Evolutionary conservation across 2,797 vertebrate genomes (phyloP).

Genomic region (Cyprinodon diabolis): DNA sequence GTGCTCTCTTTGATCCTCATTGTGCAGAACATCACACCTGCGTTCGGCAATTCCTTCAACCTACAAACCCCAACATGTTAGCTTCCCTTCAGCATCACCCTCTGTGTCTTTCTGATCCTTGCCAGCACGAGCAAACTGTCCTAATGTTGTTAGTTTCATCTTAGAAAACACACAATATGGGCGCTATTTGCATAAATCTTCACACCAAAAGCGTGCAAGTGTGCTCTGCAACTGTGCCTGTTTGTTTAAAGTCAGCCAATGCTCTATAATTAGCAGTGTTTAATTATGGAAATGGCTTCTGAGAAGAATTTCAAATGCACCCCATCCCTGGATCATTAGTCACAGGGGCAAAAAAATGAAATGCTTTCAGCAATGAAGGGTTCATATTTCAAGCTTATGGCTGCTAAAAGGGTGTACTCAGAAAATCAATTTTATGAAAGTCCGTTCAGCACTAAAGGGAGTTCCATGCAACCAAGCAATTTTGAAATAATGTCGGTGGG

Average conservation of each 20-base stretch:
- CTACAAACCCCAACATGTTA: constrained; percentile 70
- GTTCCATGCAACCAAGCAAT: constrained; percentile 96
- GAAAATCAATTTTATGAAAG: constrained; percentile 99
- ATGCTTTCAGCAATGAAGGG: constrained; percentile 96
- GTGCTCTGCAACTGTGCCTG: constrained; percentile 83
- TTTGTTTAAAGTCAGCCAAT: constrained; percentile 95
- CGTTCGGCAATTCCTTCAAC: constrained; percentile 81
- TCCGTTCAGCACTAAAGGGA: constrained; percentile 96
- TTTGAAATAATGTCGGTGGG: constrained; percentile 92
- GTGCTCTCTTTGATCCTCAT: constrained; percentile 61
- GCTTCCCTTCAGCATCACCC: constrained; percentile 78
- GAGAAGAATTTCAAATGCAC: constrained; percentile 94
- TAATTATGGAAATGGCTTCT: constrained; percentile 99
- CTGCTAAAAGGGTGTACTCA: constrained; percentile 98
- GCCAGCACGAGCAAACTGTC: constrained; percentile 76
- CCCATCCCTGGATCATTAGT: constrained; percentile 95
- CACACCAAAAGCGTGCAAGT: constrained; percentile 85
- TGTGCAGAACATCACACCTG: constrained; percentile 60
- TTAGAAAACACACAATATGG: constrained; percentile 82
- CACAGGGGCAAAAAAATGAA: constrained; percentile 93
- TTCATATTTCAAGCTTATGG: constrained; percentile 99
- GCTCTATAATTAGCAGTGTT: constrained; percentile 97
- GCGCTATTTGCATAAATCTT: constrained; percentile 87
- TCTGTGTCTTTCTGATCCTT: constrained; percentile 62
- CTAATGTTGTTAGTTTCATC: constrained; percentile 80